These are phyloP conservation scores for Cynopterus sphinx DNA, from an alignment of 2,797 vertebrate species.

Conservation along the genomic window DNA sequence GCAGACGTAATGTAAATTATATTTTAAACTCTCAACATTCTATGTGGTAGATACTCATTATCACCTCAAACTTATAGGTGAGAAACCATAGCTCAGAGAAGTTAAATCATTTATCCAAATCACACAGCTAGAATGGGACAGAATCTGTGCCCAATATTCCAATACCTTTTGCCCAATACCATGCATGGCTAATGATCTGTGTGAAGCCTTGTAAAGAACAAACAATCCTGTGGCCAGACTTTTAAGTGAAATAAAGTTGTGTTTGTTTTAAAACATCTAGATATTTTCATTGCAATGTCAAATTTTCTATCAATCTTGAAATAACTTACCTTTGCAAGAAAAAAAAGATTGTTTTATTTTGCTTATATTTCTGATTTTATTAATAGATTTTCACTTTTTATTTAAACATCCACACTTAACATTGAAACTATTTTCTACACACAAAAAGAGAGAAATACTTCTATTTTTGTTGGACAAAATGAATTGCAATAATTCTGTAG, in stretches of 20 bases:
- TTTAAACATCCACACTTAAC: not conserved
- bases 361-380: conserved; percentile 26
- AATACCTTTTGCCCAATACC: not conserved
- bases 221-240: not conserved
- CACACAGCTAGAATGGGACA: not conserved
- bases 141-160: not conserved
- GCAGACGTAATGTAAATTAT: not conserved
- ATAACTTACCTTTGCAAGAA: conserved; percentile 7
- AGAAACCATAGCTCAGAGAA: conserved; percentile 38
- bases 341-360: not conserved
- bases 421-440: not conserved
- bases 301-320: conserved; percentile 45
- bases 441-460: not conserved
- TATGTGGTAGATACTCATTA: not conserved
- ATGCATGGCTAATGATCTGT: not conserved
- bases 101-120: not conserved
- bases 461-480: not conserved
- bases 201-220: not conserved
- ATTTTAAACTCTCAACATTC: not conserved
- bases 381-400: not conserved
- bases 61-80: not conserved
- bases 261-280: not conserved
- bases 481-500: conserved; percentile 9
- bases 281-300: conserved; percentile 28
- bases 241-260: not conserved